phyloP scores from a whole-genome alignment of 2,797 vertebrate species.

The Rhodeus uyekii region DNA sequence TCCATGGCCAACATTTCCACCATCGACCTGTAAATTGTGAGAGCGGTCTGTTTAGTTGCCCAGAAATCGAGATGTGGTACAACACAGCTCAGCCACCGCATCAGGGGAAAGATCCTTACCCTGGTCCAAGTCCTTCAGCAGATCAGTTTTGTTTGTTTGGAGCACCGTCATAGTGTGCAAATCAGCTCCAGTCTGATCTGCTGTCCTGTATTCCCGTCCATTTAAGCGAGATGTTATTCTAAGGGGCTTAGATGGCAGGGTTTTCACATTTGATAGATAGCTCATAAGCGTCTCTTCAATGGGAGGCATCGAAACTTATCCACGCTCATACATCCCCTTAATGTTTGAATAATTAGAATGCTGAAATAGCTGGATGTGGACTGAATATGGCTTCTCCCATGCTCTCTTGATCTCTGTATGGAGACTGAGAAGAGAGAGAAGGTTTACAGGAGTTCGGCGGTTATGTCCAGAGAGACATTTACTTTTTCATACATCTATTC shows the following conservation, averaged over 20 bases:
- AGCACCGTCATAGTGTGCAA: not conserved
- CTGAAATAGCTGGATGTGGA: too few species aligned
- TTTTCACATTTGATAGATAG: too few species aligned
- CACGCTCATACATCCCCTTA: too few species aligned
- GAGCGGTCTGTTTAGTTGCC: not conserved
- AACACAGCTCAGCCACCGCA: not conserved
- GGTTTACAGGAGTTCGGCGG: too few species aligned
- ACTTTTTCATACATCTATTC: fast-evolving
- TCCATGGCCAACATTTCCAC: not conserved
- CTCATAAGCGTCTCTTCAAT: too few species aligned
- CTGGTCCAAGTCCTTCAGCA: not conserved
- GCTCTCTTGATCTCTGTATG: too few species aligned
- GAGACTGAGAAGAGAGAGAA: too few species aligned
- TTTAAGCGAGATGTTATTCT: not conserved
- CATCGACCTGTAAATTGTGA: not conserved
- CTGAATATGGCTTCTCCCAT: too few species aligned
- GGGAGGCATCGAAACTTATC: too few species aligned
- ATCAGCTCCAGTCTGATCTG: not conserved
- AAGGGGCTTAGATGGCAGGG: not conserved
- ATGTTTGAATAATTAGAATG: too few species aligned
- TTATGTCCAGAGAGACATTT: too few species aligned
- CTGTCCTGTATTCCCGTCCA: not conserved
- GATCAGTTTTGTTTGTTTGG: not conserved
- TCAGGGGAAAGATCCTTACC: not conserved
- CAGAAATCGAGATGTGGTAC: not conserved